phyloP scores from a whole-genome alignment of 2,888 invertebrate genomes.

The Sesia bembeciformis region DNA sequence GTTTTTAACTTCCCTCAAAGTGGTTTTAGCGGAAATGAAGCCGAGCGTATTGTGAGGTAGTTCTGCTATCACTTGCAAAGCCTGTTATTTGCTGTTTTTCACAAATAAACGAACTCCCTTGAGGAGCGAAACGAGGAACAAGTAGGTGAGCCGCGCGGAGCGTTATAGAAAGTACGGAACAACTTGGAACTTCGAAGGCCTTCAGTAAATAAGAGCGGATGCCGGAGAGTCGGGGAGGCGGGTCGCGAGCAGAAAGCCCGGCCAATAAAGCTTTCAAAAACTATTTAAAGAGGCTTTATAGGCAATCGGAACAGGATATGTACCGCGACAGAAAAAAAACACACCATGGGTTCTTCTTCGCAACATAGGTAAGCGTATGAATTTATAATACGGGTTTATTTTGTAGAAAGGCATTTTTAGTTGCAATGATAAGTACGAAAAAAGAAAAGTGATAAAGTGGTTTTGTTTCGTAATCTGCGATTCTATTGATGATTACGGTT shows the following conservation, averaged over 20 bases:
- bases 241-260: constrained; percentile 37
- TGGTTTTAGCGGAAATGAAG: constrained; percentile 40
- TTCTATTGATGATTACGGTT: no score
- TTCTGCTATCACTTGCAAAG: constrained; percentile 54
- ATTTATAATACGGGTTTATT: no score
- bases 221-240: constrained; percentile 16
- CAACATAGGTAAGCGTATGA: no score
- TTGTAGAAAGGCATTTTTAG: no score
- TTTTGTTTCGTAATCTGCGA: no score
- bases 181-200: constrained; percentile 50
- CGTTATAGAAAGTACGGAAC: constrained; percentile 33
- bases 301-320: constrained; percentile 35
- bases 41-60: constrained; percentile 38
- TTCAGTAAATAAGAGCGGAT: constrained; percentile 54
- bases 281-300: constrained; percentile 61
- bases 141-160: constrained; percentile 12
- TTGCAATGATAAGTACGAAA: no score
- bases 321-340: not conserved
- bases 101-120: constrained; percentile 39
- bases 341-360: not conserved
- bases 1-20: not conserved
- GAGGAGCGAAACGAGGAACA: constrained; percentile 18
- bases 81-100: constrained; percentile 50
- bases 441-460: no score
- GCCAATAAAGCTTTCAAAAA: constrained; percentile 51